Conservation (phyloP, 2,113 vertebrate species). For the Pomatostomus ruficeps region DNA sequence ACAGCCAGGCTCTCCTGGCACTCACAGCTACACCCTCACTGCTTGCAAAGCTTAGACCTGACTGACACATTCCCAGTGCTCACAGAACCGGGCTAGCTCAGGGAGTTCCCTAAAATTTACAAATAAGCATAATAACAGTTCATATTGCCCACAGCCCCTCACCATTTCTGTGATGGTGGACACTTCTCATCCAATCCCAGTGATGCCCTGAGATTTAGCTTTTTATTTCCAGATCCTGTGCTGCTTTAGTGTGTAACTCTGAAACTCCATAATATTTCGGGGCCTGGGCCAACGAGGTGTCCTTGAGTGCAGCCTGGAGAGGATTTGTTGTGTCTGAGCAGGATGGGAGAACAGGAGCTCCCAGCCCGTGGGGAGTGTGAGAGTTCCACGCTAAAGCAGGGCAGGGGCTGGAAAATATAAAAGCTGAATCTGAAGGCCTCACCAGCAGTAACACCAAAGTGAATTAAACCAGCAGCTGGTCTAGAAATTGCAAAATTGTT, state of each 20-base stretch:
- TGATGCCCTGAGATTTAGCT: too few relatives aligned
- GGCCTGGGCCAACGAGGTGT: too few relatives aligned
- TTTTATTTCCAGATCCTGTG: too few relatives aligned
- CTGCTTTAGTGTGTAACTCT: too few relatives aligned
- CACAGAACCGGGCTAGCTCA: not conserved
- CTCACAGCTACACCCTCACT: not conserved
- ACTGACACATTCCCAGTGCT: not conserved
- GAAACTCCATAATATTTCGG: too few relatives aligned
- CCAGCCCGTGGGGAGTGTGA: too few relatives aligned
- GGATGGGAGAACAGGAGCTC: too few relatives aligned
- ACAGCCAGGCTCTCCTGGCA: not conserved
- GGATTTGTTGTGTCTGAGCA: too few relatives aligned
- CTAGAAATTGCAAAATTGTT: not conserved
- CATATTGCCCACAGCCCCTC: not conserved
- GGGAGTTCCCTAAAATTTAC: not conserved
- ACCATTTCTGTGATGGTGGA: not conserved
- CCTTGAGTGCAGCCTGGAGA: too few relatives aligned
- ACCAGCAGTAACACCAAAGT: not conserved
- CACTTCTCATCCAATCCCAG: not conserved
- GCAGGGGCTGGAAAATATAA: too few relatives aligned
- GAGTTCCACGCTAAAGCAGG: too few relatives aligned
- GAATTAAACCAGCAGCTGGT: not conserved
- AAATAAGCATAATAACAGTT: not conserved
- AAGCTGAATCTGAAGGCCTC: too few relatives aligned
- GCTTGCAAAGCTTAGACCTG: not conserved